Evolutionary conservation across 2,797 vertebrate genomes (phyloP).

Genomic region (Tadarida brasiliensis): DNA sequence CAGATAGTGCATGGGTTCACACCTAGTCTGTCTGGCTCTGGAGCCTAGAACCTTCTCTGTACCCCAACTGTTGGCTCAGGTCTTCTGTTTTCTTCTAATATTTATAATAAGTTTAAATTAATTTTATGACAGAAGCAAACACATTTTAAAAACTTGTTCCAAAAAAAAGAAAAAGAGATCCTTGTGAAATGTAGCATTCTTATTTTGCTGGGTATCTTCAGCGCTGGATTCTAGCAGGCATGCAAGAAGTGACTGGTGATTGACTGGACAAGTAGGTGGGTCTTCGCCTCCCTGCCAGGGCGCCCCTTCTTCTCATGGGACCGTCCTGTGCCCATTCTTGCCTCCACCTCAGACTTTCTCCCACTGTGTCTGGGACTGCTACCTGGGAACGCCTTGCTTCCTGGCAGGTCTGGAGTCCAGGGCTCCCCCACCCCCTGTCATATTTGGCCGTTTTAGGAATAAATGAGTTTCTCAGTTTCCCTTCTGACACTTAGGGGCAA

Average conservation of each 20-base stretch:
- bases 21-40: neutral
- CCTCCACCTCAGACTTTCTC: neutral
- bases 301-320: neutral
- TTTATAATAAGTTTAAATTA: conserved; percentile 3
- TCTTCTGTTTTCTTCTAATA: neutral
- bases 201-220: neutral
- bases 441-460: neutral
- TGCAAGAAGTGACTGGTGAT: neutral
- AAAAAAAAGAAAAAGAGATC: neutral
- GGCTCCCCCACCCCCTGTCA: neutral
- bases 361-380: neutral
- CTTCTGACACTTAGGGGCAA: neutral
- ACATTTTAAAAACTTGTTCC: neutral
- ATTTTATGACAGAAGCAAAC: conserved; percentile 36
- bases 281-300: neutral
- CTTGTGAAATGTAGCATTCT: neutral
- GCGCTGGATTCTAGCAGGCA: neutral
- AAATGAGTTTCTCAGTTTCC: neutral
- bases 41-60: neutral
- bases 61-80: neutral
- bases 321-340: neutral
- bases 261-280: neutral
- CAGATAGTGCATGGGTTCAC: neutral
- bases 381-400: neutral
- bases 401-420: neutral